Evolutionary conservation across 2,113 vertebrate species (phyloP), one percentile per base, ranked within the genome.

Genomic region (Megaceryle torquata): DNA sequence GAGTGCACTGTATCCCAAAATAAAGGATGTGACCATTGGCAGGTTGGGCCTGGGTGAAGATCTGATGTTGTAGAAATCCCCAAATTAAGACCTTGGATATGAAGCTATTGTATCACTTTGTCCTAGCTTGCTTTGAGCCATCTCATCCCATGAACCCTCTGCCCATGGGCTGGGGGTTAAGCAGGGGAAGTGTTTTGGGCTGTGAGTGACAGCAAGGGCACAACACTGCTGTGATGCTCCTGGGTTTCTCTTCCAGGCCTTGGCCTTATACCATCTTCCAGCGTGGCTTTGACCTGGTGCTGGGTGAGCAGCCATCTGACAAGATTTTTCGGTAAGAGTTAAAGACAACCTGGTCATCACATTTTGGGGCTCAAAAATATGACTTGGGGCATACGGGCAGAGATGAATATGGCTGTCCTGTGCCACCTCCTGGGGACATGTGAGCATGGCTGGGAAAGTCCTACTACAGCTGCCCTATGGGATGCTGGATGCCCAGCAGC

Each of bases 251-350:
- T 95, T 97, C 70, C 88, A 99, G 99, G 86, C 99, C 99, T 70
- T 99, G 99, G 99, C 99, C 99, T 2, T 99, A 99, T 95, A 99
- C 99, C 75, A 99, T 99, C 98, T 99, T 99, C 98, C 99, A 99
- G 97, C 99, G 99, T 2, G 99, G 99, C 80, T 99, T 99, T 95
- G 99, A 99, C 98, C 97, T 99, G 97, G 99, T 99, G 95, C 98
- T 99, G 98, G 99, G 99, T 10, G 99, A 99, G 97, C 99, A 99
- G 92, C 99, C 99, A 16, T 99, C 99, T 14, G 99, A 99, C 98
- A 99, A 99, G 96, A 99, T 99, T 96, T 99, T 99, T 98, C 99
- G 99, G 99, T 99, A 97, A 98, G 94, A 0, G 0, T 15, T 31
- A 37, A 68, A 59, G 56, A 7, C 56, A 43, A 19, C 11, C 9